Percentiles rank a stretch among this genome's conserved stretches.
phyloP scores from a whole-genome alignment of 2,888 invertebrate species.

The Orgyia antiqua region DNA sequence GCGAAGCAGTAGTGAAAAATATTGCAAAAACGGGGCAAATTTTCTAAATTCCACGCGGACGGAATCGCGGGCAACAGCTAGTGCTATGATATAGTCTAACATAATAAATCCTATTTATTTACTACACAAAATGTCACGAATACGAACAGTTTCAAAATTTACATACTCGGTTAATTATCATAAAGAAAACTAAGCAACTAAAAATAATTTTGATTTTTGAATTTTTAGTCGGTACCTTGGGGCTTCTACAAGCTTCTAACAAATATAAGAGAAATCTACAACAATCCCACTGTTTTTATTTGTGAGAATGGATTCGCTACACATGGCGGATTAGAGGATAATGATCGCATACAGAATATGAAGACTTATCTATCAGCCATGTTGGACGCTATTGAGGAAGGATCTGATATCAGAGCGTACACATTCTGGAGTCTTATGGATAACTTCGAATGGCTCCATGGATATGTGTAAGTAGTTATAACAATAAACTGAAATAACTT shows the following conservation, averaged over 20 bases:
- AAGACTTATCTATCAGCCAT: neutral
- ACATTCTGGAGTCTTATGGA: neutral
- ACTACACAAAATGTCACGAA: too few relatives aligned
- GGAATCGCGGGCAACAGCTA: too few relatives aligned
- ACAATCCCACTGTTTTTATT: constrained; percentile 1
- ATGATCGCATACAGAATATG: neutral
- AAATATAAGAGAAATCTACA: neutral
- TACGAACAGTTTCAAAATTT: too few relatives aligned
- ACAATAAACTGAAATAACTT: too few relatives aligned
- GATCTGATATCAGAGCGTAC: neutral
- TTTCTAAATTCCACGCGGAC: too few relatives aligned
- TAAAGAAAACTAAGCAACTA: too few relatives aligned
- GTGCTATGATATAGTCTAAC: too few relatives aligned
- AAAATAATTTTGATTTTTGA: neutral
- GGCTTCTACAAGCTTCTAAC: neutral
- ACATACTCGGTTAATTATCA: too few relatives aligned
- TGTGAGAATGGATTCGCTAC: neutral
- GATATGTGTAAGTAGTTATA: constrained; percentile 1
- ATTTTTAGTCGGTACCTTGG: neutral
- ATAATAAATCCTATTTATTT: too few relatives aligned
- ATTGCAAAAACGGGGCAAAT: too few relatives aligned
- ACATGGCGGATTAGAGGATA: neutral
- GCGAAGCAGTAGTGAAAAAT: too few relatives aligned
- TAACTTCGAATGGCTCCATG: neutral
- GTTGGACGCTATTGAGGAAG: constrained; percentile 1